phyloP scores from a whole-genome alignment of 2,797 vertebrate genomes.

The Pseudochirops cupreus region DNA sequence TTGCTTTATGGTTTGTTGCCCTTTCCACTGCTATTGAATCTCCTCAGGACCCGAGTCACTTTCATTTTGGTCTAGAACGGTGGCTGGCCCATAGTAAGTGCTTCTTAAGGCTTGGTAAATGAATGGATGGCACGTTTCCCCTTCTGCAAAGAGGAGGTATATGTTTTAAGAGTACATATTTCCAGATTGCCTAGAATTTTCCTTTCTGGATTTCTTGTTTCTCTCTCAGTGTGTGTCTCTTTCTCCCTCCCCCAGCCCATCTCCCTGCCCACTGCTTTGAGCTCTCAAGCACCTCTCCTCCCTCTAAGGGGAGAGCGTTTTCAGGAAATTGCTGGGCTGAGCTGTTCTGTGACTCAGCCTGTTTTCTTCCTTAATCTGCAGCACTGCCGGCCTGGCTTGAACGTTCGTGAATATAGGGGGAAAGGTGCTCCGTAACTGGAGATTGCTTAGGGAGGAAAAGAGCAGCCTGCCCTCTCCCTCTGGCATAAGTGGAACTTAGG shows the following conservation, averaged over 20 bases:
- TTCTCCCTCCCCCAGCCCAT: too few species aligned
- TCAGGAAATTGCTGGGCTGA: neutral
- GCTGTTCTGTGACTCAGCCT: neutral
- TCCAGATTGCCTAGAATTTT: conserved; percentile 5
- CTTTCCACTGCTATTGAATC: neutral
- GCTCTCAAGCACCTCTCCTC: neutral
- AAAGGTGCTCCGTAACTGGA: neutral
- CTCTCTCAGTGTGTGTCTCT: neutral
- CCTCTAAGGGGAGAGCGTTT: neutral
- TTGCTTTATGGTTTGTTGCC: neutral
- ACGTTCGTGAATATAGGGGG: neutral
- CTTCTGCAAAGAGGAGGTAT: neutral
- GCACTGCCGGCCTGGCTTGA: neutral
- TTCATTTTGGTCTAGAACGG: neutral
- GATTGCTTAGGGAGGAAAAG: neutral
- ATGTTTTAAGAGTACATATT: neutral
- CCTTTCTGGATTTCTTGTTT: neutral
- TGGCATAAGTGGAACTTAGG: neutral
- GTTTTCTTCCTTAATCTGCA: neutral
- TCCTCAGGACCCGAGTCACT: neutral
- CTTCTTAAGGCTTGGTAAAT: neutral
- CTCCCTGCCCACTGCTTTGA: neutral
- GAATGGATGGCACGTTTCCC: neutral
- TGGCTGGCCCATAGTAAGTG: neutral
- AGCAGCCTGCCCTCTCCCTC: neutral